A percentile compares a stretch with the other conserved stretches of the same genome.
These are phyloP conservation scores for Molothrus aeneus DNA, from an alignment of 2,797 vertebrate genomes.

Conservation along the genomic window DNA sequence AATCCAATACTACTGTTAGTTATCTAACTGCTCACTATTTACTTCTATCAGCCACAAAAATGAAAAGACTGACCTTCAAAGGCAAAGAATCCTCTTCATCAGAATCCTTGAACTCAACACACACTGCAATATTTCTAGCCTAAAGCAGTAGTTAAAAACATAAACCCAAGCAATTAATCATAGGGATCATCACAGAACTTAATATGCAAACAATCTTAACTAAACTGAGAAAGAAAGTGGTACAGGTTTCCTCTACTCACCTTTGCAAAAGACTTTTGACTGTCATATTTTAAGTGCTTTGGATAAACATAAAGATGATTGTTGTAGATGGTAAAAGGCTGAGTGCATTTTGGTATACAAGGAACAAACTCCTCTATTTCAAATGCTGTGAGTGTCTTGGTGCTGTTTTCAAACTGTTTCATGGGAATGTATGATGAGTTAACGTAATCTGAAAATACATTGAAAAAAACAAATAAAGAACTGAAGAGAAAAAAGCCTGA, in stretches of 20 bases:
- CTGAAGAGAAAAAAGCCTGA: conserved; percentile 36
- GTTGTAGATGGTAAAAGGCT: conserved; percentile 94
- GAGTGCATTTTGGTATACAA: conserved; percentile 91
- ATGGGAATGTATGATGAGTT: conserved; percentile 96
- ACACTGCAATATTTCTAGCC: conserved; percentile 96
- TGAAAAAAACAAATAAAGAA: not conserved
- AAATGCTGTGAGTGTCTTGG: conserved; percentile 79
- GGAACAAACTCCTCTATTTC: conserved; percentile 97
- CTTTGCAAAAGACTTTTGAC: conserved; percentile 95
- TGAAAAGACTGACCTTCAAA: conserved; percentile 83
- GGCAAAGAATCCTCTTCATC: conserved; percentile 90
- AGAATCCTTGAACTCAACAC: conserved; percentile 94
- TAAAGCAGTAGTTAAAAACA: conserved; percentile 63
- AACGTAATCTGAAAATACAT: conserved; percentile 88
- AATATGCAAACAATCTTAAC: not conserved
- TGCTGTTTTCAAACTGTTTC: conserved; percentile 85
- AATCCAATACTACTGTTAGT: not conserved
- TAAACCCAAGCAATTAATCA: not conserved
- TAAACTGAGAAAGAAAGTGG: not conserved
- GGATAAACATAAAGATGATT: conserved; percentile 97
- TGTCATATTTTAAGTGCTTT: conserved; percentile 93
- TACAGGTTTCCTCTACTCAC: conserved; percentile 66
- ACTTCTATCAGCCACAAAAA: not conserved
- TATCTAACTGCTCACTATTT: not conserved
- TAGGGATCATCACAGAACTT: not conserved